Evolutionary conservation across 1,140 invertebrate species (phyloP).

Genomic region (Drosophila truncata): DNA sequence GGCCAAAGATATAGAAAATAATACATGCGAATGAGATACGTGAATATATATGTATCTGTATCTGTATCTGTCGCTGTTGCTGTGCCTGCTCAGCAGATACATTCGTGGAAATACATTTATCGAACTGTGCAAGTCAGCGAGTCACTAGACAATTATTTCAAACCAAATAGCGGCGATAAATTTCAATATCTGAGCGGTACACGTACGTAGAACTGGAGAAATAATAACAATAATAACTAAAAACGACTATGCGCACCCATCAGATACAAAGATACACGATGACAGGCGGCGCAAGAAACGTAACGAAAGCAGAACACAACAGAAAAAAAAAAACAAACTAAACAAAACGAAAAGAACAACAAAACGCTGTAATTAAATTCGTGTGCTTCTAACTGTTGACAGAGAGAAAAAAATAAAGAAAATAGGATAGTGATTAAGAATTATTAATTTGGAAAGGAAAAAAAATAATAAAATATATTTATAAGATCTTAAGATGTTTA

Average conservation of each 20-base stretch:
- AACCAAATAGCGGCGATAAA: conserved; percentile 80
- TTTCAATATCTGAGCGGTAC: conserved; percentile 75
- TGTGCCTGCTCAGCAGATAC: conserved; percentile 32
- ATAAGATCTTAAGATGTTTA: neutral
- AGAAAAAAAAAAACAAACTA: conserved; percentile 18
- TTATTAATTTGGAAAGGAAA: neutral
- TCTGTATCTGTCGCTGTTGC: conserved; percentile 24
- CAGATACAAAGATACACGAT: conserved; percentile 74
- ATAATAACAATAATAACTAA: conserved; percentile 83
- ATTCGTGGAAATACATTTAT: conserved; percentile 70
- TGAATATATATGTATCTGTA: conserved; percentile 28
- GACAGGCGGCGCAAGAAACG: conserved; percentile 48
- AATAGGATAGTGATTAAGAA: neutral
- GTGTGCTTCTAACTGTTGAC: conserved; percentile 48
- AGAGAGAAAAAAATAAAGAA: conserved; percentile 3
- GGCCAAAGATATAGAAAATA: conserved; percentile 71
- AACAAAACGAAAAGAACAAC: conserved; percentile 50
- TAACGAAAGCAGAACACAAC: conserved; percentile 32
- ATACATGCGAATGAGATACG: conserved; percentile 65
- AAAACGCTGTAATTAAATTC: conserved; percentile 77
- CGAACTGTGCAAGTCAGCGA: conserved; percentile 60
- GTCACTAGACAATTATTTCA: conserved; percentile 72
- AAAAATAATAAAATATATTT: neutral
- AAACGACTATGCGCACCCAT: conserved; percentile 67
- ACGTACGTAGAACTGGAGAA: conserved; percentile 75